Conservation (phyloP, 1,140 invertebrate species). For the Lepidotrigona ventralis region DNA sequence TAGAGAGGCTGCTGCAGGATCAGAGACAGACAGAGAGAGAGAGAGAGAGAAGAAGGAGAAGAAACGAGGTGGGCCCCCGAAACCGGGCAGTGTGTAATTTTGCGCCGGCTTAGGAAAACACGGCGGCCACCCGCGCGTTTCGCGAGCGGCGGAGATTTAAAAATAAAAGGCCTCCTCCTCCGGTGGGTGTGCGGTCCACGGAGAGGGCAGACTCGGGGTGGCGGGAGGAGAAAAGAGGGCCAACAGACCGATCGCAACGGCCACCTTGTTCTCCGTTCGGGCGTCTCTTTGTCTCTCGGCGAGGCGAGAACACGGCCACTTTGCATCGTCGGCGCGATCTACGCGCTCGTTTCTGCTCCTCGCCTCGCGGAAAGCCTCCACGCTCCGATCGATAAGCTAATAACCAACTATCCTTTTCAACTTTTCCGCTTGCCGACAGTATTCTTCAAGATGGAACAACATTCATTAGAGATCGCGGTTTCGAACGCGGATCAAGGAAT, state of each 20-base stretch:
- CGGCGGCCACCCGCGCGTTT: conserved; percentile 80
- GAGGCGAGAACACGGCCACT: conserved; percentile 59
- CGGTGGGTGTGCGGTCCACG: not conserved
- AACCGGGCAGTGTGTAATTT: conserved; percentile 80
- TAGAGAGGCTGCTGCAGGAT: conserved; percentile 36
- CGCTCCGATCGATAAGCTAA: too few relatives aligned
- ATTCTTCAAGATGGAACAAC: too few relatives aligned
- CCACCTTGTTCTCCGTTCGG: conserved; percentile 64
- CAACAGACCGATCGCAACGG: conserved; percentile 56
- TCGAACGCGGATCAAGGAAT: too few relatives aligned
- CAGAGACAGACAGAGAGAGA: conserved; percentile 4
- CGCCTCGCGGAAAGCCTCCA: not conserved
- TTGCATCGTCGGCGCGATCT: conserved; percentile 43
- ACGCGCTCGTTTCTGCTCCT: not conserved
- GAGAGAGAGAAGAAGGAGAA: conserved; percentile 3
- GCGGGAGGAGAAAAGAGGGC: conserved; percentile 46
- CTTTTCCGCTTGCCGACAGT: not conserved
- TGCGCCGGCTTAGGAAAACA: conserved; percentile 81
- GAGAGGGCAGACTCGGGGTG: not conserved
- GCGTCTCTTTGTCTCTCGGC: conserved; percentile 62
- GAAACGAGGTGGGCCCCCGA: conserved; percentile 54
- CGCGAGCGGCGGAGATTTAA: conserved; percentile 76
- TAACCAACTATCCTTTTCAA: too few relatives aligned
- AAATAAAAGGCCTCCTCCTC: conserved; percentile 72
- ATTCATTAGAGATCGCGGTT: too few relatives aligned